Conservation (phyloP, 2,888 invertebrate genomes). For the Athalia circularis region DNA sequence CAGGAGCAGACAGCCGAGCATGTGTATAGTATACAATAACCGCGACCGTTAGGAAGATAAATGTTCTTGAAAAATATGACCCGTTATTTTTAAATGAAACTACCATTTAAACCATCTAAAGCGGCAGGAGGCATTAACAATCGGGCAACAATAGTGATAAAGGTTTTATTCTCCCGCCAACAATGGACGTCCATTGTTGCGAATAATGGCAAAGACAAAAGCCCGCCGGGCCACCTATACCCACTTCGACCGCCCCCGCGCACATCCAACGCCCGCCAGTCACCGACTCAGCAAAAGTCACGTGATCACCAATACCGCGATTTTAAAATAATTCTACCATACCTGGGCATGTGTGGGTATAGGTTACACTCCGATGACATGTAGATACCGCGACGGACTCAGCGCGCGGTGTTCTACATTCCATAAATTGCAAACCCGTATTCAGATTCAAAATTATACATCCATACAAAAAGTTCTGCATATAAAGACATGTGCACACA, state of each 20-base stretch:
- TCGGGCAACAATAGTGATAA: conserved; percentile 46
- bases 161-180: conserved; percentile 39
- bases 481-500: neutral
- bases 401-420: conserved; percentile 40
- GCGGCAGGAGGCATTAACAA: conserved; percentile 41
- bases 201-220: conserved; percentile 44
- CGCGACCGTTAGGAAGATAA: conserved; percentile 16
- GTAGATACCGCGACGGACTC: neutral
- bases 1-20: neutral
- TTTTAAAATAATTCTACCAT: conserved; percentile 31
- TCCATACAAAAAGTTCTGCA: neutral
- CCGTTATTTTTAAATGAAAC: conserved; percentile 43
- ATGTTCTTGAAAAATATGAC: conserved; percentile 40
- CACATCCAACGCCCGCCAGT: conserved; percentile 35
- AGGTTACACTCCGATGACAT: too few species aligned
- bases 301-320: conserved; percentile 36
- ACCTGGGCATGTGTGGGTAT: too few species aligned
- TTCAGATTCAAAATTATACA: neutral
- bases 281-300: conserved; percentile 16
- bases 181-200: conserved; percentile 44
- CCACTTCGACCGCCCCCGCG: conserved; percentile 6
- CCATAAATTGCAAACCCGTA: conserved; percentile 14
- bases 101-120: conserved; percentile 44
- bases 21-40: neutral
- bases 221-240: conserved; percentile 39